These are phyloP conservation scores for Sinodicranocentrus sp. DNA, from an alignment of 2,888 invertebrate species.

Conservation along the genomic window DNA sequence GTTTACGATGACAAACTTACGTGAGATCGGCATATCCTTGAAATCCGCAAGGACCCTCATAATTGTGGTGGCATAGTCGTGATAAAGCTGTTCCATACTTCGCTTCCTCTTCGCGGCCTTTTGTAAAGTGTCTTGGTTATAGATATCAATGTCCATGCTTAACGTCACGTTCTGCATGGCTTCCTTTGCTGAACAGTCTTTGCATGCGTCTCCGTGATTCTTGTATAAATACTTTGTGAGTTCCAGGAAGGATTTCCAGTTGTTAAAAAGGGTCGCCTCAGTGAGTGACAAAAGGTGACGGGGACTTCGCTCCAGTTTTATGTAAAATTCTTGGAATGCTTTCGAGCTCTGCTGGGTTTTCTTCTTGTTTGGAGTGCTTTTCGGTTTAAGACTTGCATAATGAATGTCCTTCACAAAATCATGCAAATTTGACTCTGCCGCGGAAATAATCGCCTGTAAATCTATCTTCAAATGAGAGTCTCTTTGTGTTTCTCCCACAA, in stretches of 20 bases:
- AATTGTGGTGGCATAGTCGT: slow-evolving; percentile 60
- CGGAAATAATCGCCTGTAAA: slow-evolving; percentile 1
- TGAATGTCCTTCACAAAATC: slow-evolving; percentile 11
- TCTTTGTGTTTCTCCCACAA: neutral
- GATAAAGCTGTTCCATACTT: slow-evolving; percentile 66
- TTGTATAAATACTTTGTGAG: slow-evolving; percentile 11
- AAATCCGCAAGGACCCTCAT: slow-evolving; percentile 48
- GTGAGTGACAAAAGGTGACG: slow-evolving; percentile 19
- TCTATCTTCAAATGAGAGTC: neutral
- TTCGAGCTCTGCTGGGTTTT: neutral
- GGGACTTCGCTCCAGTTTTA: slow-evolving; percentile 40
- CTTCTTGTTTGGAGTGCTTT: neutral
- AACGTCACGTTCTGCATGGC: slow-evolving; percentile 44
- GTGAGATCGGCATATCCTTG: slow-evolving; percentile 48
- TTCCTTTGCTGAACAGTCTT: neutral
- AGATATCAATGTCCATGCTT: slow-evolving; percentile 57
- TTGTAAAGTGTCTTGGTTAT: slow-evolving; percentile 46
- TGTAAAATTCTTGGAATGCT: slow-evolving; percentile 22
- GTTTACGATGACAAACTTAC: slow-evolving; percentile 35
- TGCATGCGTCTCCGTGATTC: neutral
- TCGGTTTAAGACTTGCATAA: neutral
- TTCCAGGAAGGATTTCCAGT: slow-evolving; percentile 40
- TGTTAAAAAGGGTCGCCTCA: slow-evolving; percentile 45
- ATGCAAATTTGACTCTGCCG: slow-evolving; percentile 21
- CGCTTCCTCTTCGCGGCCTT: slow-evolving; percentile 54